These are phyloP conservation scores for Gadopsis bispinosus DNA, from an alignment of 2,797 vertebrate species.

Conservation along the genomic window DNA sequence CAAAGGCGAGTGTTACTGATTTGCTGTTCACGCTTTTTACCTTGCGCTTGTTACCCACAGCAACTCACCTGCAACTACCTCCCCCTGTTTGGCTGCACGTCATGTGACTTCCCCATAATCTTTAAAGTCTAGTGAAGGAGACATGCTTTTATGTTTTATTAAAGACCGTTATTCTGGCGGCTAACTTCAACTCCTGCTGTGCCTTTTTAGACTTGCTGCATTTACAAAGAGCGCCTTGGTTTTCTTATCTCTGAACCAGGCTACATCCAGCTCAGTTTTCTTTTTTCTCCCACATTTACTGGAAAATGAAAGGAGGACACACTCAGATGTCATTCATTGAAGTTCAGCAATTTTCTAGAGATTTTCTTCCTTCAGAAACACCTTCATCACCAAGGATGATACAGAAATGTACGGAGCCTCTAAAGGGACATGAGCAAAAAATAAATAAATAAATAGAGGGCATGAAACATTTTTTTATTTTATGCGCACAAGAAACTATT, in stretches of 20 bases:
- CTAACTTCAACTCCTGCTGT: constrained; percentile 18
- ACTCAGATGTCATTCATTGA: constrained; percentile 8
- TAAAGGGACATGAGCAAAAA: no score
- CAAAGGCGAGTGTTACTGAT: constrained; percentile 1
- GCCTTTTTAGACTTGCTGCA: constrained; percentile 1
- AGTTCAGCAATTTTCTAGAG: constrained; percentile 13
- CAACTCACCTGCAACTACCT: constrained; percentile 12
- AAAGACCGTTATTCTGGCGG: constrained; percentile 46
- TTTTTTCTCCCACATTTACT: not conserved
- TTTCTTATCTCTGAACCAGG: constrained; percentile 23
- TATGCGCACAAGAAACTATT: no score
- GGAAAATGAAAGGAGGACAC: constrained; percentile 12
- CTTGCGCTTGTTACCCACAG: constrained; percentile 5
- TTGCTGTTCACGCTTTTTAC: not conserved
- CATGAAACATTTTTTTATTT: no score
- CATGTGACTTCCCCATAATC: constrained; percentile 34
- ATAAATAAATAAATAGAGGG: no score
- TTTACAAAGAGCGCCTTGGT: not conserved
- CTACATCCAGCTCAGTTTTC: constrained; percentile 30
- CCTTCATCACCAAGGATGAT: constrained; percentile 30
- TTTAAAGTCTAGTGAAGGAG: not conserved
- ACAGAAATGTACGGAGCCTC: no score
- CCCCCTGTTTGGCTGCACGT: not conserved
- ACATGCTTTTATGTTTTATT: constrained; percentile 29
- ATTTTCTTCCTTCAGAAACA: constrained; percentile 11